Conservation (phyloP, 2,888 invertebrate genomes). For the Tridacna gigas region DNA sequence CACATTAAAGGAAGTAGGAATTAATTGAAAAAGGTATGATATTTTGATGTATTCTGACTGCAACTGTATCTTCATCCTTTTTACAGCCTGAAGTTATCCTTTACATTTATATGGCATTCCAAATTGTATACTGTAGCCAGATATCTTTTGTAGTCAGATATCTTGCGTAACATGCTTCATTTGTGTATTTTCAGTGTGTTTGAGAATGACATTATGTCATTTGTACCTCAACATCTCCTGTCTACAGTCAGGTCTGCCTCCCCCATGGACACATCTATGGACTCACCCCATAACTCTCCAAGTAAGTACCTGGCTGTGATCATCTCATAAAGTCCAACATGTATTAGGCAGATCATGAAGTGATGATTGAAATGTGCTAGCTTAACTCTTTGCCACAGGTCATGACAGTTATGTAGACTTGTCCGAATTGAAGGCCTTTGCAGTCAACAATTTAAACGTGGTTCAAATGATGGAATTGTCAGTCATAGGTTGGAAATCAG, state of each 20-base stretch:
- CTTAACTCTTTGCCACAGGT: not conserved
- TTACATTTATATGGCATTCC: not conserved
- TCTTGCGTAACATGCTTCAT: not conserved
- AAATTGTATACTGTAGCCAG: not conserved
- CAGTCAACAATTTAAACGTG: no score
- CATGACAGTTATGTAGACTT: no score
- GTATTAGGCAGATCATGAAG: not conserved
- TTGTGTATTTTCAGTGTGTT: slow-evolving; percentile 90
- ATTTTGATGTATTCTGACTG: no score
- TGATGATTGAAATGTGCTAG: not conserved
- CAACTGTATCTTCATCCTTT: no score
- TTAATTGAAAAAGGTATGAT: no score
- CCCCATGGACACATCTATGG: slow-evolving; percentile 86
- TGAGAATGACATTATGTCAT: slow-evolving; percentile 99
- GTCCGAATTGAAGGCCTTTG: no score
- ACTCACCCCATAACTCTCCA: slow-evolving; percentile 92
- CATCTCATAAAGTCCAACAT: not conserved
- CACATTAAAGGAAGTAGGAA: no score
- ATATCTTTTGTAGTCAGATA: not conserved
- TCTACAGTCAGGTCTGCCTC: slow-evolving; percentile 78
- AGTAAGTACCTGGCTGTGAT: slow-evolving; percentile 67
- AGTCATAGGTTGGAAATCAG: no score
- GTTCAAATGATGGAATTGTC: no score
- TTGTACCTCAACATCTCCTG: slow-evolving; percentile 88
- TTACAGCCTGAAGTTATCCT: no score